Base-by-base conservation (phyloP, 1,140 invertebrate species). In the Drosophila repleta region DNA sequence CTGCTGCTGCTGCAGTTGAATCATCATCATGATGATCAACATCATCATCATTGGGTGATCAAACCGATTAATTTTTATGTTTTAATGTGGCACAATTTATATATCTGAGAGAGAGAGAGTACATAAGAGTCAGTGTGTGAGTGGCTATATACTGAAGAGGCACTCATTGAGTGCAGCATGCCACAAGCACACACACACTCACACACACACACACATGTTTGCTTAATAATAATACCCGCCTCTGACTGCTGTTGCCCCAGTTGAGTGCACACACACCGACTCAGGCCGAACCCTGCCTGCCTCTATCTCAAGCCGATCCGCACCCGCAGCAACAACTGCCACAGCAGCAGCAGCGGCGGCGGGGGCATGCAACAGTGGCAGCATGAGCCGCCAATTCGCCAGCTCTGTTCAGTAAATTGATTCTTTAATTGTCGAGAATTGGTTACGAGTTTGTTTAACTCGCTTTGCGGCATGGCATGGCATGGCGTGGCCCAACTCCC, bases 341-440 rank as follows among this genome's bases (percentile, higher is more conserved):
- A 65, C 70, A 48, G 55, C 55, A 61, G 53, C 53, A 0, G 21
- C 5, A 29, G 29, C 20, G 15, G 41, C 17, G 10, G 21, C 24
- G 7, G 20, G 18, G 43, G 20, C 11, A 20, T 8, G 35, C 21
- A 45, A 24, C 26, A 32, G 39, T 6, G 17, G n/a, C 18, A 29
- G 32, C 39, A 43, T 15, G n/a, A 43, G 55, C 46, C 56, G 57
- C 48, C 82, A 82, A 87, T 87, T 89, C 83, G 83, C 83, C 83
- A 79, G 83, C 83, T 62, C 87, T 71, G 79, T 79, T 87, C 76
- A 83, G 83, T 87, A 87, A 87, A 87, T 87, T 87, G 83, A 87
- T 87, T 87, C 83, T 87, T 88, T 87, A 87, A 87, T 87, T 87
- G 83, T 83, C 53, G 78, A 84, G 83, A 87, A 87, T 87, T 87